Conservation (phyloP, 2,888 invertebrate species). For the Pegoplata infirma region DNA sequence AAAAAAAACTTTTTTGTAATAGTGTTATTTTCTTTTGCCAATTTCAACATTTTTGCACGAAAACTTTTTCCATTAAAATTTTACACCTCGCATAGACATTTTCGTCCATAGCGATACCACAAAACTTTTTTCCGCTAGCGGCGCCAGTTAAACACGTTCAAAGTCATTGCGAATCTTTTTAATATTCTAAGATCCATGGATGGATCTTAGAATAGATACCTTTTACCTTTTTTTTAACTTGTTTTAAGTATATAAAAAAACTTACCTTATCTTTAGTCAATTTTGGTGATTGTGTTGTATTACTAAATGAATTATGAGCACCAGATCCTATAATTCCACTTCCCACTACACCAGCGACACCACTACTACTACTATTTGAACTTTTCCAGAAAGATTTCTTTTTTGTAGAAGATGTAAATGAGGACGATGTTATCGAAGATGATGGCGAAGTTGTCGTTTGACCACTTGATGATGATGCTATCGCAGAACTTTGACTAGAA, state of each 20-base stretch:
- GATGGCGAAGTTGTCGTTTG: conserved; percentile 6
- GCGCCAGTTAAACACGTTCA: no score
- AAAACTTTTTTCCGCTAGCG: no score
- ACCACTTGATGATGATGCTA: conserved; percentile 8
- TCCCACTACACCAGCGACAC: not conserved
- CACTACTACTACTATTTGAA: conserved; percentile 6
- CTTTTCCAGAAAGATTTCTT: conserved; percentile 51
- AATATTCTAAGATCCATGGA: no score
- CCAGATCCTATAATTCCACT: not conserved
- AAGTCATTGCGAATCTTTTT: no score
- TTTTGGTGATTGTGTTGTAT: conserved; percentile 7
- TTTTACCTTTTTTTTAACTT: no score
- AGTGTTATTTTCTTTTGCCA: no score
- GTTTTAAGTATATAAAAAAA: not conserved
- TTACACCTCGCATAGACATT: no score
- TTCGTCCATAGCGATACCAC: no score
- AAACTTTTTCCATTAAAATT: no score
- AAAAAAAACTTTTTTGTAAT: no score
- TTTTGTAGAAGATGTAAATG: conserved; percentile 29
- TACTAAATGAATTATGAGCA: conserved; percentile 8
- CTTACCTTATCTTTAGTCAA: conserved; percentile 44
- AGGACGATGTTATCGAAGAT: conserved; percentile 23
- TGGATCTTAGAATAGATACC: no score
- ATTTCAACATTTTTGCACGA: no score
- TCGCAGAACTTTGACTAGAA: conserved; percentile 26